Conservation (phyloP, 1,140 invertebrate genomes). For the Luehdorfia chinensis region DNA sequence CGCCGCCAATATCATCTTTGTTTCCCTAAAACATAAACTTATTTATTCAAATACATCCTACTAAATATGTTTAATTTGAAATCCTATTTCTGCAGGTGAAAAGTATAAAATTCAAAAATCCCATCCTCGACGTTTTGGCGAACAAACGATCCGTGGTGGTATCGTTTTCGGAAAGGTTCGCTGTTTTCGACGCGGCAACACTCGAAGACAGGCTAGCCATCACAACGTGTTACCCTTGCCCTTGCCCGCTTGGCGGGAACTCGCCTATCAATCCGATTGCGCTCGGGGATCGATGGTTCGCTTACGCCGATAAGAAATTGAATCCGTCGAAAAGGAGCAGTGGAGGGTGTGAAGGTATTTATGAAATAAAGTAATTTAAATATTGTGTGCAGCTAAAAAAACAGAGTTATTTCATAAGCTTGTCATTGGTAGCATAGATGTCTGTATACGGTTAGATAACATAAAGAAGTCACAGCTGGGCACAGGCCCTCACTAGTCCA, state of each 20-base stretch:
- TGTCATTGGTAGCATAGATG: too few species aligned
- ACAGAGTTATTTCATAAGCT: too few species aligned
- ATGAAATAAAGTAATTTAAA: too few species aligned
- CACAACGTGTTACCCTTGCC: conserved; percentile 93
- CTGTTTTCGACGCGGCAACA: conserved; percentile 92
- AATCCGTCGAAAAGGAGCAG: conserved; percentile 89
- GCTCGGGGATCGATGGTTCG: conserved; percentile 88
- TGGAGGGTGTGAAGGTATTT: conserved; percentile 87
- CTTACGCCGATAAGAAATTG: conserved; percentile 91
- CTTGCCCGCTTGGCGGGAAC: conserved; percentile 79
- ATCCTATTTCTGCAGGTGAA: conserved; percentile 78
- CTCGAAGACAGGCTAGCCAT: conserved; percentile 92
- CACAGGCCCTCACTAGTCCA: too few species aligned
- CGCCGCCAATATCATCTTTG: too few species aligned
- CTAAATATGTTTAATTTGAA: too few species aligned
- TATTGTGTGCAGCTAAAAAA: too few species aligned
- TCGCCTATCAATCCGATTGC: conserved; percentile 92
- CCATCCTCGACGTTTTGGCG: conserved; percentile 90
- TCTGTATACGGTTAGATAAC: too few species aligned
- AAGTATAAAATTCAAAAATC: conserved; percentile 94
- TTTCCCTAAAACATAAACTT: too few species aligned
- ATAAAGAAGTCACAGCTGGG: too few species aligned
- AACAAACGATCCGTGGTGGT: conserved; percentile 90
- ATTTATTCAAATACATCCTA: too few species aligned
- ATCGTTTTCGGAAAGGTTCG: conserved; percentile 92